phyloP scores from a whole-genome alignment of 1,140 invertebrate species.

The Leptinotarsa undecemlineata region DNA sequence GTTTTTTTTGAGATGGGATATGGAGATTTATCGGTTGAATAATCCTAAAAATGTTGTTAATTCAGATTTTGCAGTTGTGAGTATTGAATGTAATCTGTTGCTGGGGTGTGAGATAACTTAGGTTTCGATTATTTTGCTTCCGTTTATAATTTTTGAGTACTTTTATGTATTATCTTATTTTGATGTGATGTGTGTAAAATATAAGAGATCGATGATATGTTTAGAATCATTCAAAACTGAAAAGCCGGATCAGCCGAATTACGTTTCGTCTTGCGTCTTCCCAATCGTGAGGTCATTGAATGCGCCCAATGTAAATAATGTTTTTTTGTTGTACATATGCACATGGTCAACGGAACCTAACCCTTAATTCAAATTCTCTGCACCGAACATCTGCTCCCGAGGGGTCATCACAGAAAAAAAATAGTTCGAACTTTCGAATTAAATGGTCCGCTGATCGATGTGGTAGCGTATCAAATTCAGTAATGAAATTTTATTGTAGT shows the following conservation, averaged over 20 bases:
- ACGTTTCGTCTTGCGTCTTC: slow-evolving; percentile 13
- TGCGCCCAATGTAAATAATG: not conserved
- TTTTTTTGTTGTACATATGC: slow-evolving; percentile 25
- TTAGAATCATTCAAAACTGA: no score
- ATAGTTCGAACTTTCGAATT: slow-evolving; percentile 15
- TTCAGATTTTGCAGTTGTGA: no score
- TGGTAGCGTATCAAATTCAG: slow-evolving; percentile 15
- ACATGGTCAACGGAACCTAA: slow-evolving; percentile 23
- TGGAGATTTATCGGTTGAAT: no score
- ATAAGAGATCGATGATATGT: no score
- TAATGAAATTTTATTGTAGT: slow-evolving; percentile 27
- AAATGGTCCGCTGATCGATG: slow-evolving; percentile 13
- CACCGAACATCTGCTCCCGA: slow-evolving; percentile 20
- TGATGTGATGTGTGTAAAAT: no score
- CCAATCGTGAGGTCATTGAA: slow-evolving; percentile 16
- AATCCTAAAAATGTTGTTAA: no score
- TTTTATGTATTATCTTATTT: no score
- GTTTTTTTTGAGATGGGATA: no score
- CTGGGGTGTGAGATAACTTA: no score
- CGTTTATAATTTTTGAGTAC: no score
- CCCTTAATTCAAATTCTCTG: slow-evolving; percentile 19
- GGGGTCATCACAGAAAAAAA: slow-evolving; percentile 15
- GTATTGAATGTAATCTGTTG: no score
- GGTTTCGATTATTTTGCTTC: no score
- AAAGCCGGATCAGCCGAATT: not conserved